phyloP scores from a whole-genome alignment of 2,113 vertebrate species.

The Notothenia coriiceps region DNA sequence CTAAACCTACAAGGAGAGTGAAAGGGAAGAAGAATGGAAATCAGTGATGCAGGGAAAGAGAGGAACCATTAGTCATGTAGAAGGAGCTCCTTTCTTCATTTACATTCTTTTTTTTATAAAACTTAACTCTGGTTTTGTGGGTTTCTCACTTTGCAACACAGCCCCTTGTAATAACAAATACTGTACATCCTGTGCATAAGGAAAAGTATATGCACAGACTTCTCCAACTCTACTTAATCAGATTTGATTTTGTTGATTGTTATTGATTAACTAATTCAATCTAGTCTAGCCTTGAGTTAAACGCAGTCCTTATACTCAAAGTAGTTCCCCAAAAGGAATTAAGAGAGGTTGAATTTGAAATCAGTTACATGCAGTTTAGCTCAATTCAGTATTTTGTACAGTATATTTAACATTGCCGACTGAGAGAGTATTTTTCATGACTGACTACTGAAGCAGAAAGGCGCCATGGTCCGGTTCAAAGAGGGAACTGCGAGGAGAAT shows the following conservation, averaged over 20 bases:
- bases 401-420: constrained; percentile 5
- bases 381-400: neutral
- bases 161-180: neutral
- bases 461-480: constrained; percentile 35
- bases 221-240: constrained; percentile 8
- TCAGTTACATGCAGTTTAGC: constrained; percentile 20
- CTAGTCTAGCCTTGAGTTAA: neutral
- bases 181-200: neutral
- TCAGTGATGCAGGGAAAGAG: constrained; percentile 36
- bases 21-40: constrained; percentile 56
- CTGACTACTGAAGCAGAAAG: constrained; percentile 22
- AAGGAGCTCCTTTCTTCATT: neutral
- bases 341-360: constrained; percentile 6
- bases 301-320: neutral
- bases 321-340: constrained; percentile 19
- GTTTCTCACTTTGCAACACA: neutral
- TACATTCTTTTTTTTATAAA: no score
- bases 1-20: constrained; percentile 59
- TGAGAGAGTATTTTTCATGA: neutral
- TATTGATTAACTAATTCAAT: neutral
- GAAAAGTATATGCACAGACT: neutral
- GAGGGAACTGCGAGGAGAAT: constrained; percentile 69
- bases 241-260: neutral
- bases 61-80: constrained; percentile 24
- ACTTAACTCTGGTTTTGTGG: no score